These are phyloP conservation scores for Actias luna DNA, from an alignment of 2,888 invertebrate genomes.

Conservation along the genomic window DNA sequence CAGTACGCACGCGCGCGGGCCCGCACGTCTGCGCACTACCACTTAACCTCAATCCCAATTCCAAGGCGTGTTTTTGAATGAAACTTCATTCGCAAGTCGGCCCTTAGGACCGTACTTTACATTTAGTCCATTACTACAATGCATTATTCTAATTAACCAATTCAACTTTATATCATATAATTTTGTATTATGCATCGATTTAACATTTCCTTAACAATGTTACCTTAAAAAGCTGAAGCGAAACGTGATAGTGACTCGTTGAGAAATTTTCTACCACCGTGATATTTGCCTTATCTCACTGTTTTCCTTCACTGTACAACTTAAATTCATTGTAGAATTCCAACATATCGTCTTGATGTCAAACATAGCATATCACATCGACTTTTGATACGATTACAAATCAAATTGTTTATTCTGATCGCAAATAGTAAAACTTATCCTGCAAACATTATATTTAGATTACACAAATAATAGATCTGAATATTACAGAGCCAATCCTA, in stretches of 20 bases:
- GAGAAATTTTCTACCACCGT: no score
- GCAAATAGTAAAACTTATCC: background rate
- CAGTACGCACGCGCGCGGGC: conserved; percentile 59
- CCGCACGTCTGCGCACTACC: conserved; percentile 67
- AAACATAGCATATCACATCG: no score
- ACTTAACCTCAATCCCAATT: conserved; percentile 71
- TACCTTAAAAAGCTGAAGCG: background rate
- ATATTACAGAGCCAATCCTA: background rate
- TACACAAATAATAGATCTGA: background rate
- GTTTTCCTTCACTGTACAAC: background rate
- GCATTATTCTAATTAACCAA: background rate
- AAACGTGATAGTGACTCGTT: no score
- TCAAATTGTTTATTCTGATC: background rate
- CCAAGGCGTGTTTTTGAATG: conserved; percentile 77
- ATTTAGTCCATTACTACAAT: conserved; percentile 53
- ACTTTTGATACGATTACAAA: no score
- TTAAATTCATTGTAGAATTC: no score
- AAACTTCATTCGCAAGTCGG: conserved; percentile 67
- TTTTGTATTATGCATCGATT: no score
- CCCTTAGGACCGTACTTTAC: conserved; percentile 60
- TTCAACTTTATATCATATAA: background rate
- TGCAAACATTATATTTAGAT: background rate
- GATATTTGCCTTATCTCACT: background rate
- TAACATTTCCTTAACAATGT: background rate
- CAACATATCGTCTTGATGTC: background rate